These are phyloP conservation scores for Pollenia angustigena DNA, from an alignment of 2,888 invertebrate species.

Conservation along the genomic window DNA sequence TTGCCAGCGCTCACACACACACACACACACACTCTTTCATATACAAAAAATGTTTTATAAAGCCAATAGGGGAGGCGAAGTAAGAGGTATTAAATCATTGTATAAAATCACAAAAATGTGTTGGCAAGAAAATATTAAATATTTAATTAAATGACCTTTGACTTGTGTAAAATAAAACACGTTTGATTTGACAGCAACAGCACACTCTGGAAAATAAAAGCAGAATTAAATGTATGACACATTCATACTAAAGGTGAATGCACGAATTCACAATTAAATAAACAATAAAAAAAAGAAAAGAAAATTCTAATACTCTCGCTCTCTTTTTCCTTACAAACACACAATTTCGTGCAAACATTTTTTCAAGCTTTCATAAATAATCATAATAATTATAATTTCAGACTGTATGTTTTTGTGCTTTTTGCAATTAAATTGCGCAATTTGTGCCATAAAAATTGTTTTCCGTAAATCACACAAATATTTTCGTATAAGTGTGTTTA, in stretches of 20 bases:
- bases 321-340: not conserved
- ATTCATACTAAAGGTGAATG: conserved; percentile 49
- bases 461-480: conserved; percentile 47
- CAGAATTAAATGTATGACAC: not conserved
- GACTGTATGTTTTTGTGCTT: conserved; percentile 30
- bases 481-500: not conserved
- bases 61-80: not conserved
- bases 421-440: conserved; percentile 57
- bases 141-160: conserved; percentile 22
- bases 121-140: conserved; percentile 15
- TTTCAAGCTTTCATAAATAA: conserved; percentile 14
- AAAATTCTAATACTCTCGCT: conserved; percentile 15
- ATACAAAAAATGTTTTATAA: not conserved
- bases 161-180: conserved; percentile 15
- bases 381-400: conserved; percentile 50
- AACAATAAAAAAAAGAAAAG: not conserved
- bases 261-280: conserved; percentile 45
- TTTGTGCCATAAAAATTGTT: conserved; percentile 65
- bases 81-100: not conserved
- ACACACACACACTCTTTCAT: not conserved
- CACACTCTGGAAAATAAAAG: not conserved
- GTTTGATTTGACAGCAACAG: not conserved
- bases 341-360: not conserved
- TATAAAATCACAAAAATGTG: not conserved
- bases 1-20: not conserved